These are phyloP conservation scores for Smithornis capensis DNA, from an alignment of 2,113 vertebrate species.

Conservation along the genomic window DNA sequence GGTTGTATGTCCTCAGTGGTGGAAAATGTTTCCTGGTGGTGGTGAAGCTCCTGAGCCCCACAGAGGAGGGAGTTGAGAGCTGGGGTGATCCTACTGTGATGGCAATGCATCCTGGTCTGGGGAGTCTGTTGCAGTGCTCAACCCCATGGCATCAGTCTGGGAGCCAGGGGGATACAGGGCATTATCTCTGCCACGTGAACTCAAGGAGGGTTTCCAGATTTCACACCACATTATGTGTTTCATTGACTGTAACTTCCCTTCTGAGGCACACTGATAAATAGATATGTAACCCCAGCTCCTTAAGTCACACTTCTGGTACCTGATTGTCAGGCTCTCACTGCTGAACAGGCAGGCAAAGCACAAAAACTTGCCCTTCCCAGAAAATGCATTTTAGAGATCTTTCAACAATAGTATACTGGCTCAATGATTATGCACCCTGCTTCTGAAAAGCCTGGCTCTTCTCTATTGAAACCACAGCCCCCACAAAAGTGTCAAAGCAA, in stretches of 20 bases:
- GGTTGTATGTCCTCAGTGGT: background rate
- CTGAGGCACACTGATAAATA: background rate
- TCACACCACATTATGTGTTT: background rate
- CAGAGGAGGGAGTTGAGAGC: background rate
- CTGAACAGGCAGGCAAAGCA: background rate
- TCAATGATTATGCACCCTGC: background rate
- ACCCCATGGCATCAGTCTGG: background rate
- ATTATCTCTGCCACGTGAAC: background rate
- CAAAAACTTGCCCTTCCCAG: background rate
- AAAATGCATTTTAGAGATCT: background rate
- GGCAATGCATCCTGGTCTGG: background rate
- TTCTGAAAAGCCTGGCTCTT: conserved; percentile 47
- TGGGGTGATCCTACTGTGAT: background rate
- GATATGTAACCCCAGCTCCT: background rate
- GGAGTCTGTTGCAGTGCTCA: background rate
- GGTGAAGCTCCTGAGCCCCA: background rate
- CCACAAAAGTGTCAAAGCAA: conserved; percentile 55
- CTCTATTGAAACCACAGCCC: conserved; percentile 50
- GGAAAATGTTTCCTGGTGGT: background rate
- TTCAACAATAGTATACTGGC: background rate
- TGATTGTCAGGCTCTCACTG: background rate
- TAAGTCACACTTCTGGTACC: background rate
- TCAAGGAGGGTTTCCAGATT: background rate
- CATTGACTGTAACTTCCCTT: background rate
- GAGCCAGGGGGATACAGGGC: background rate